Base-by-base conservation (phyloP, 2,113 vertebrate species). In the Psephotus haematonotus region DNA sequence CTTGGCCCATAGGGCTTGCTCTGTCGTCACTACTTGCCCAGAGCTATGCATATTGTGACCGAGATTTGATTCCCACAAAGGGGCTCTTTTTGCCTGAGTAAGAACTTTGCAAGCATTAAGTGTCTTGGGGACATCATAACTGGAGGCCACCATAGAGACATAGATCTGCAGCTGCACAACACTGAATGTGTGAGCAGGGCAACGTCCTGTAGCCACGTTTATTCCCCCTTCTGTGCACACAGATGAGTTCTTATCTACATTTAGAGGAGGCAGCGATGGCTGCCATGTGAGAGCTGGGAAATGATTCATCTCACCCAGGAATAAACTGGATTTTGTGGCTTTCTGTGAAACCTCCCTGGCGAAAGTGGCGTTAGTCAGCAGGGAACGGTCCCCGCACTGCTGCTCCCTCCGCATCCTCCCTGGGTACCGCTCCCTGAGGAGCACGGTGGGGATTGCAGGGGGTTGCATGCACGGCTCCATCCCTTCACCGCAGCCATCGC, bases 381-480 rank as follows among this genome's bases (percentile, higher is more conserved):
- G n/a, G 53, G 71, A 71, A 83, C 6, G 27, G 3, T 14, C 35
- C 62, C 52, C 7, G 20, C 10, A 10, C 50, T 1, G 4, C 52
- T 2, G 2, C 53, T 49, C 57, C 59, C 43, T 71, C 69, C 50
- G 41, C 1, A 1, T 31, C 80, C 69, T 63, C 88, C 71, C 72
- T 47, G 33, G 27, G 93, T 81, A 59, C 90, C 75, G 29, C 7
- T 83, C 72, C 77, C 47, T 0, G 0, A 11, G 44, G 35, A 88
- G 28, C 0, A 13, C 0, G 3, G 23, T 76, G 83, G 91, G 63
- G 65, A 41, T 7, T 6, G 16, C 92, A 33, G 77, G 1, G 65
- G 68, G 46, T 3, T 70, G 60, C 39, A 5, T 0, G 28, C 83
- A 8, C 0, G 1, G 50, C 92, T 87, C 22, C 0, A 31, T 22